A percentile compares a stretch with the other conserved stretches of the same genome.
phyloP scores from a whole-genome alignment of 2,888 invertebrate species.

The Ectobius pallidus region DNA sequence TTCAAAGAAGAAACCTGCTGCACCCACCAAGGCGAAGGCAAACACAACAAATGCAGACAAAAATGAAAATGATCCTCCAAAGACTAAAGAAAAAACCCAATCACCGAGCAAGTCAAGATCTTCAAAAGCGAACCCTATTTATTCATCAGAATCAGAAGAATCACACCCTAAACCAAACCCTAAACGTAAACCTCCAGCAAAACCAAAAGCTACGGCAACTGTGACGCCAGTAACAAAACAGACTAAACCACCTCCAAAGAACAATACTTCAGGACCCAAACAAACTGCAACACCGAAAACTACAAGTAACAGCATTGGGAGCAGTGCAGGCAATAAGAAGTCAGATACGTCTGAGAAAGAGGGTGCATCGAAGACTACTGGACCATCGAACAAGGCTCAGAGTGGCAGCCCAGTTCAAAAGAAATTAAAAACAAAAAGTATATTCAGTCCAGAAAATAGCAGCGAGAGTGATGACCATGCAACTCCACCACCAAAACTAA shows the following conservation, averaged over 20 bases:
- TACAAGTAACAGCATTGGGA: slow-evolving; percentile 50
- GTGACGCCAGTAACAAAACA: slow-evolving; percentile 62
- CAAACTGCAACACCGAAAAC: slow-evolving; percentile 51
- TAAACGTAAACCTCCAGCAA: slow-evolving; percentile 62
- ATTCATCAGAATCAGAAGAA: slow-evolving; percentile 67
- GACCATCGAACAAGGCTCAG: slow-evolving; percentile 46
- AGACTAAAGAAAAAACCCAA: slow-evolving; percentile 45
- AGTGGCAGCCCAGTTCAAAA: slow-evolving; percentile 49
- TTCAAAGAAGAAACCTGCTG: slow-evolving; percentile 45
- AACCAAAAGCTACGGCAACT: slow-evolving; percentile 67
- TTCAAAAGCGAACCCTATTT: slow-evolving; percentile 55
- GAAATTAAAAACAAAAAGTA: slow-evolving; percentile 72
- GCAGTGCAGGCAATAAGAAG: slow-evolving; percentile 48
- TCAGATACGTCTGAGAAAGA: slow-evolving; percentile 44
- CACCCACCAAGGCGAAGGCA: slow-evolving; percentile 31
- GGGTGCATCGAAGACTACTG: slow-evolving; percentile 14
- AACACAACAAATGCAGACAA: slow-evolving; percentile 45
- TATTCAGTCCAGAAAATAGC: slow-evolving; percentile 81
- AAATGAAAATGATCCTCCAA: slow-evolving; percentile 44
- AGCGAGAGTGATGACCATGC: slow-evolving; percentile 63
- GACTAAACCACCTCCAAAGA: slow-evolving; percentile 53
- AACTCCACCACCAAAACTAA: slow-evolving; percentile 55
- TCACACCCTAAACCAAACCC: slow-evolving; percentile 53
- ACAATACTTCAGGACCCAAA: slow-evolving; percentile 50
- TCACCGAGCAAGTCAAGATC: slow-evolving; percentile 42